Conservation (phyloP, 1,140 invertebrate genomes). For the Maniola jurtina region DNA sequence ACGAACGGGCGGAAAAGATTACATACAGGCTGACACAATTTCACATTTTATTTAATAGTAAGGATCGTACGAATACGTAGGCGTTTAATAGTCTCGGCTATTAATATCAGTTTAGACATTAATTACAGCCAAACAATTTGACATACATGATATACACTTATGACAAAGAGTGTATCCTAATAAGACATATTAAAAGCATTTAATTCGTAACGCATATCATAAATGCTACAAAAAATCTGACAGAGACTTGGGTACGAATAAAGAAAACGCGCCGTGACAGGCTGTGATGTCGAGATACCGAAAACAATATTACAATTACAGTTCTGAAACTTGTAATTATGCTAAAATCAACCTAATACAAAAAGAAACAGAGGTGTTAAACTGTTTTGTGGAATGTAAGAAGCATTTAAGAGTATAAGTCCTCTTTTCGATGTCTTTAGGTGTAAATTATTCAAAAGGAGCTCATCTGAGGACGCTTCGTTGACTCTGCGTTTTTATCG, state of each 20-base stretch:
- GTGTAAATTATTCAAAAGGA: slow-evolving; percentile 68
- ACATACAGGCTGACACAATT: too few relatives aligned
- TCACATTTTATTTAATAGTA: not conserved
- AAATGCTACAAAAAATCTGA: slow-evolving; percentile 23
- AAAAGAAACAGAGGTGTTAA: not conserved
- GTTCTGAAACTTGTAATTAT: not conserved
- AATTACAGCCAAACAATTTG: slow-evolving; percentile 2
- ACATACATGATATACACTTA: not conserved
- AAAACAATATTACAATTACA: slow-evolving; percentile 15
- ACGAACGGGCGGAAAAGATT: too few relatives aligned
- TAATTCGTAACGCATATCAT: slow-evolving; percentile 29
- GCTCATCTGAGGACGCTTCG: slow-evolving; percentile 49
- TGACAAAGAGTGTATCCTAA: not conserved
- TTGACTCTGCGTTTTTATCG: slow-evolving; percentile 48
- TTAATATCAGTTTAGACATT: slow-evolving; percentile 1
- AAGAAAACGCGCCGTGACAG: slow-evolving; percentile 30
- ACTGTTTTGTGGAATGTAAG: not conserved
- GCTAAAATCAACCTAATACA: not conserved
- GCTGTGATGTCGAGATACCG: slow-evolving; percentile 14
- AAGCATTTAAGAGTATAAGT: slow-evolving; percentile 17
- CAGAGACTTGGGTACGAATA: slow-evolving; percentile 21
- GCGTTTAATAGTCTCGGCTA: not conserved
- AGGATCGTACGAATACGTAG: not conserved
- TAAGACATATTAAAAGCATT: slow-evolving; percentile 24
- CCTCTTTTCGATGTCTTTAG: slow-evolving; percentile 51